These are phyloP conservation scores for Chelonoidis abingdonii DNA, from an alignment of 2,113 vertebrate genomes.

Conservation along the genomic window DNA sequence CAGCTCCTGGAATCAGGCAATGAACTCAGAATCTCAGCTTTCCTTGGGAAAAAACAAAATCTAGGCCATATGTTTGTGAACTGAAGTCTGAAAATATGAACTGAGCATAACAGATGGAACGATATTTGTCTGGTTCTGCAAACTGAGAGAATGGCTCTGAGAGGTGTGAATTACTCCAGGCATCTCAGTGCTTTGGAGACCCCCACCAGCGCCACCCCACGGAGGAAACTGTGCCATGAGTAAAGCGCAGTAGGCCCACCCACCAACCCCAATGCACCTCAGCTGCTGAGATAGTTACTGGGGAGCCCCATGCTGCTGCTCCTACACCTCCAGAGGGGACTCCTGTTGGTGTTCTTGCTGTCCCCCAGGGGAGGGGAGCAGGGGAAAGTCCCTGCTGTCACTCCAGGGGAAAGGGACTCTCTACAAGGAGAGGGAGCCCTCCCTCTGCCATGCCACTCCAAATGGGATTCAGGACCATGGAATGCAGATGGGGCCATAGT, in stretches of 20 bases:
- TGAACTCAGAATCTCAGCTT: not conserved
- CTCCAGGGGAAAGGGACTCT: not conserved
- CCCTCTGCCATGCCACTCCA: not conserved
- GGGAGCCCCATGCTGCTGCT: not conserved
- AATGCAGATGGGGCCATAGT: not conserved
- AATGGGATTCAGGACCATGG: not conserved
- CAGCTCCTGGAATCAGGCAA: not conserved
- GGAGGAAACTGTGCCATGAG: not conserved
- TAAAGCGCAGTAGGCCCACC: not conserved
- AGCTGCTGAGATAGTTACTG: not conserved
- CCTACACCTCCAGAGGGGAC: not conserved
- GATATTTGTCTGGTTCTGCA: not conserved
- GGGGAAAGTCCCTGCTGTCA: not conserved
- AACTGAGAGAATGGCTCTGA: not conserved
- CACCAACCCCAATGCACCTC: not conserved
- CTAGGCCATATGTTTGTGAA: not conserved
- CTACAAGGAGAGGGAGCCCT: not conserved
- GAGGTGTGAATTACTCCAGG: not conserved
- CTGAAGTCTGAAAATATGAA: not conserved
- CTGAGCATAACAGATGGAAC: not conserved
- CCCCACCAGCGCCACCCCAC: too few relatives aligned
- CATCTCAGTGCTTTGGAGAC: not conserved
- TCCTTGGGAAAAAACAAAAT: not conserved
- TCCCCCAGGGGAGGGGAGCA: too few relatives aligned
- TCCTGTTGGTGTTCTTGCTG: not conserved